phyloP scores from a whole-genome alignment of 1,140 invertebrate species.

The Camponotus floridanus region DNA sequence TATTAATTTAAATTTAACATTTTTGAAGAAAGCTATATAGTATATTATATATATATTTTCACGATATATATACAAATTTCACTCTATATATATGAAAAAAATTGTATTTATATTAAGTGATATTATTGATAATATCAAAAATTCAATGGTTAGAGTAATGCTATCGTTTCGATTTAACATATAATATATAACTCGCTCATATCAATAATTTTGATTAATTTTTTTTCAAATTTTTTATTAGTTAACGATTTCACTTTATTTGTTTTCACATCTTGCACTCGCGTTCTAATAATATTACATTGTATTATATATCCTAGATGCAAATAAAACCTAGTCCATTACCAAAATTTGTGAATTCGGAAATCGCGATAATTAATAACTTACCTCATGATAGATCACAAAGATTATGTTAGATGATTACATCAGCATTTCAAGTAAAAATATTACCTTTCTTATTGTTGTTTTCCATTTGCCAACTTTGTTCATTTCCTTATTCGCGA shows the following conservation, averaged over 20 bases:
- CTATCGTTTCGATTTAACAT: neutral
- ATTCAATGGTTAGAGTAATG: slow-evolving; percentile 10
- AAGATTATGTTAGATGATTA: neutral
- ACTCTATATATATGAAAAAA: neutral
- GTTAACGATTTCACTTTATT: slow-evolving; percentile 17
- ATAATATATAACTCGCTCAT: neutral
- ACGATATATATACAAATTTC: slow-evolving; percentile 20
- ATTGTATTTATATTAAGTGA: slow-evolving; percentile 40
- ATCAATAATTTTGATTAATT: slow-evolving; percentile 71
- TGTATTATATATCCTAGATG: slow-evolving; percentile 83
- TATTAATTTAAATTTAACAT: neutral
- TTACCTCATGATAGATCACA: neutral
- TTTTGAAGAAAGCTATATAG: neutral
- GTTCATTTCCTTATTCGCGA: neutral
- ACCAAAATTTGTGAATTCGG: slow-evolving; percentile 43
- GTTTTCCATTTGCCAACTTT: neutral
- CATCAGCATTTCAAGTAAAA: neutral
- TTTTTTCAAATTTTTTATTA: slow-evolving; percentile 54
- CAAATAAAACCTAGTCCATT: slow-evolving; percentile 85
- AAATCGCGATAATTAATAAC: slow-evolving; percentile 11
- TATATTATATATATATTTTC: slow-evolving; percentile 2
- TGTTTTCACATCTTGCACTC: slow-evolving; percentile 77
- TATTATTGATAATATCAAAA: slow-evolving; percentile 17
- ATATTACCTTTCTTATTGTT: neutral
- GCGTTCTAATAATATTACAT: slow-evolving; percentile 82